Conservation (phyloP, 2,888 invertebrate species). For the Drosophila meridionalis region DNA sequence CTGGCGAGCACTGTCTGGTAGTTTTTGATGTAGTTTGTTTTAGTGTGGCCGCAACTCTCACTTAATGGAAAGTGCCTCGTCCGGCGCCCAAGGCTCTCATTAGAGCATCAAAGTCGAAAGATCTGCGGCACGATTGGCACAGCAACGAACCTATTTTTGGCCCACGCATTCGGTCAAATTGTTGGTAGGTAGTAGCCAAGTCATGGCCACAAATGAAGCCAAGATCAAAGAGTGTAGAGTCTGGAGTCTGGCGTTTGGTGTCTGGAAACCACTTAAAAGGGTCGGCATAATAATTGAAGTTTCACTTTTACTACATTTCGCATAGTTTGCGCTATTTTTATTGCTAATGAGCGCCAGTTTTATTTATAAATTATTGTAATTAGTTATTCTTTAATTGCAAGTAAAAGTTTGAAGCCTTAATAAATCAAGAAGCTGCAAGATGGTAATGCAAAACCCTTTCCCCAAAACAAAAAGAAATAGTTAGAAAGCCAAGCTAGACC, state of each 20-base stretch:
- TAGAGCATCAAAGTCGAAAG: slow-evolving; percentile 67
- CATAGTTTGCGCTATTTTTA: slow-evolving; percentile 33
- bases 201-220: slow-evolving; percentile 71
- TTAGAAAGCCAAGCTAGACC: slow-evolving; percentile 64
- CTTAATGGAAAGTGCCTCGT: slow-evolving; percentile 70
- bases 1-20: slow-evolving; percentile 46
- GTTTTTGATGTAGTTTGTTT: slow-evolving; percentile 76
- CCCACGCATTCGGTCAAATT: slow-evolving; percentile 35
- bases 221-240: slow-evolving; percentile 3
- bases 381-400: slow-evolving; percentile 50
- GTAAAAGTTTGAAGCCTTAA: slow-evolving; percentile 56
- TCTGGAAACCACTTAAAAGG: slow-evolving; percentile 22
- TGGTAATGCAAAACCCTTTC: slow-evolving; percentile 66
- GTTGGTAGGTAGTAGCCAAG: slow-evolving; percentile 46
- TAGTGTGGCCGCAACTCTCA: slow-evolving; percentile 44
- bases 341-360: slow-evolving; percentile 42
- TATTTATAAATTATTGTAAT: slow-evolving; percentile 65
- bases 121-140: slow-evolving; percentile 36
- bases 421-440: slow-evolving; percentile 54
- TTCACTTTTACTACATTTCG: slow-evolving; percentile 42
- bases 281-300: slow-evolving; percentile 38
- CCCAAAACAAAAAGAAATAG: slow-evolving; percentile 46
- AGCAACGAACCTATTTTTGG: slow-evolving; percentile 1
- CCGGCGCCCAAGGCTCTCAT: slow-evolving; percentile 41
- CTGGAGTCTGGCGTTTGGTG: background rate